phyloP scores from a whole-genome alignment of 2,888 invertebrate genomes.

The Tridacna crocea region DNA sequence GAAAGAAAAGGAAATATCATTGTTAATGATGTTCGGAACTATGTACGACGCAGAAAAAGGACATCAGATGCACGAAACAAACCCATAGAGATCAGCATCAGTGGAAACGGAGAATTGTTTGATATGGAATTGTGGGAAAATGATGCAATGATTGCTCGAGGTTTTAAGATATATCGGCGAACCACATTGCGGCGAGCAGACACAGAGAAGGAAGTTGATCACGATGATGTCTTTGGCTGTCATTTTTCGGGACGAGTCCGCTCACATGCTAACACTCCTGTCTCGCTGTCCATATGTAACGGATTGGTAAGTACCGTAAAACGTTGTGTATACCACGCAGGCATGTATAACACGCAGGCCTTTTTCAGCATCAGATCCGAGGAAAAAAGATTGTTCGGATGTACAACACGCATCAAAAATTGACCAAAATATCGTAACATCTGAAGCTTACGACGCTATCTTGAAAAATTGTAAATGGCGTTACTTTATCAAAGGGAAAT shows the following conservation, averaged over 20 bases:
- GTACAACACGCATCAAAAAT: too few relatives aligned
- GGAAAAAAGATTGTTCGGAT: too few relatives aligned
- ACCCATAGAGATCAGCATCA: constrained; percentile 67
- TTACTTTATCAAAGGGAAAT: too few relatives aligned
- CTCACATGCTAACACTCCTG: constrained; percentile 58
- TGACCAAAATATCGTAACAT: too few relatives aligned
- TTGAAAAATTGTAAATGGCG: too few relatives aligned
- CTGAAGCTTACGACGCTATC: too few relatives aligned
- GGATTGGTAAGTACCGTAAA: too few relatives aligned
- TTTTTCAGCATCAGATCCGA: too few relatives aligned
- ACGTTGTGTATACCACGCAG: too few relatives aligned
- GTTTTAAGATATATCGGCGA: constrained; percentile 75
- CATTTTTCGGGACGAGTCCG: constrained; percentile 67
- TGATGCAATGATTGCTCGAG: constrained; percentile 70
- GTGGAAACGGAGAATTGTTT: constrained; percentile 69
- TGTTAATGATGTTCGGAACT: constrained; percentile 52
- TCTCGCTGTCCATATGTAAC: constrained; percentile 72
- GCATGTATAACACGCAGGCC: too few relatives aligned
- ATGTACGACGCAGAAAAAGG: constrained; percentile 58
- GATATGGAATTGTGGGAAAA: constrained; percentile 72
- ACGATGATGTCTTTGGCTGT: constrained; percentile 58
- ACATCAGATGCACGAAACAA: constrained; percentile 39
- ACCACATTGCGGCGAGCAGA: constrained; percentile 47
- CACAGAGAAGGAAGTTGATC: constrained; percentile 30
- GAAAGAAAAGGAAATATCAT: constrained; percentile 51